Base-by-base conservation (phyloP, 2,113 vertebrate genomes). In the Picathartes gymnocephalus region DNA sequence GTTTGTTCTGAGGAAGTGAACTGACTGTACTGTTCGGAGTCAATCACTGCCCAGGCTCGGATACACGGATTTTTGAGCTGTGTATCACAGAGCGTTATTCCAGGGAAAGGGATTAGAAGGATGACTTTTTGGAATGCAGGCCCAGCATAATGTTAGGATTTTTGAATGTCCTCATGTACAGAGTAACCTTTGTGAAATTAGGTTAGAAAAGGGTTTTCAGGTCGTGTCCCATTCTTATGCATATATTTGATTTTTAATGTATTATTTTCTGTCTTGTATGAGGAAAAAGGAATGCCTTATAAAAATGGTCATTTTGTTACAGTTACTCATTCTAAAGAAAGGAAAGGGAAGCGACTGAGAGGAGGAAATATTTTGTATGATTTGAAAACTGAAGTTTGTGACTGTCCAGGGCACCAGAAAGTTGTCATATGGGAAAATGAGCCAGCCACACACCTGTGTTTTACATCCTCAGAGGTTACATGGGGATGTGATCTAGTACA, bases 1-100 rank as follows among this genome's bases (percentile, higher is more conserved):
- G 50, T 88, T 89, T 88, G 64, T 84, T 92, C 91, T 88, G 61
- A 37, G 54, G 44, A 90, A 79, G 69, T 66, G 66, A 88, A 92
- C 77, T 73, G 62, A 57, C 84, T 95, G 88, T 30, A 6, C 65
- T 53, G 31, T 15, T 64, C 64, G 27, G 3, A 81, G 21, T 50
- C 82, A 81, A 4, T 35, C 51, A 40, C 54, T 73, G 79, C 64
- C 64, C 73, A 16, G 28, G 10, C 64, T 78, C 19, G 39, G 72
- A 11, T 19, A 8, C 18, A 3, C 15, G 84, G 64, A 13, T 4
- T 70, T 71, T 9, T 53, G n/a, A 54, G 57, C 23, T 1, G 0
- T 27, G 15, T 28, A 13, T 53, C 44, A 25, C 14, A 44, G 22
- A 33, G n/a, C 19, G 1, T 33, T 56, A 42, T 79, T 80, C 58